Percentiles rank a stretch among this genome's conserved stretches.
phyloP scores from a whole-genome alignment of 2,888 invertebrate species.

The Drosophila birchii region DNA sequence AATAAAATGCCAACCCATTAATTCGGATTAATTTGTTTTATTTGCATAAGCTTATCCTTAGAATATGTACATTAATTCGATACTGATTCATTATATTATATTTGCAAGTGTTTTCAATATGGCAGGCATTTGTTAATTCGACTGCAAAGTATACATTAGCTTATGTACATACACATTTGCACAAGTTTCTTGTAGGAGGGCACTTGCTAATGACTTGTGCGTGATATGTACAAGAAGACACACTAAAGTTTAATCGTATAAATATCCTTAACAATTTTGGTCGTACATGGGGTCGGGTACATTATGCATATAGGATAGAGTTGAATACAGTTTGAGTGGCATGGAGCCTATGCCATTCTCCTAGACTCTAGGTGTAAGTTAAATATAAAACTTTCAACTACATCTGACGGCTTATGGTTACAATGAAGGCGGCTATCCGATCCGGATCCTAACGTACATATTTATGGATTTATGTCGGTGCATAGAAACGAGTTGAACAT shows the following conservation, averaged over 20 bases:
- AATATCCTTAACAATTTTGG: slow-evolving; percentile 41
- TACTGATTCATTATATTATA: slow-evolving; percentile 35
- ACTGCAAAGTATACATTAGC: slow-evolving; percentile 30
- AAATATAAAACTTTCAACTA: slow-evolving; percentile 39
- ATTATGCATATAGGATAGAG: slow-evolving; percentile 37
- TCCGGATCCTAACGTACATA: slow-evolving; percentile 15
- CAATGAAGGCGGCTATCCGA: slow-evolving; percentile 18
- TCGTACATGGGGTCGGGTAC: slow-evolving; percentile 28
- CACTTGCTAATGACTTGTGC: slow-evolving; percentile 40
- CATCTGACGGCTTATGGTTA: slow-evolving; percentile 29
- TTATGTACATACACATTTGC: slow-evolving; percentile 28
- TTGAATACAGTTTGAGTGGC: slow-evolving; percentile 26
- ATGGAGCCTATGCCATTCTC: not conserved
- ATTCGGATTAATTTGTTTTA: slow-evolving; percentile 36
- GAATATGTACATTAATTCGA: slow-evolving; percentile 36
- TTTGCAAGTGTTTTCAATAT: slow-evolving; percentile 42
- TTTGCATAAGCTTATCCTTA: slow-evolving; percentile 37
- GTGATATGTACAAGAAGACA: slow-evolving; percentile 24
- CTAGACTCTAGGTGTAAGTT: slow-evolving; percentile 19
- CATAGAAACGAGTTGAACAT: slow-evolving; percentile 54
- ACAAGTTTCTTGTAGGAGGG: slow-evolving; percentile 34
- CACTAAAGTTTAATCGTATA: slow-evolving; percentile 28
- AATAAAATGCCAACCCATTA: not conserved
- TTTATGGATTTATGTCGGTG: slow-evolving; percentile 21
- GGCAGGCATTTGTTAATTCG: slow-evolving; percentile 43